Percentiles rank a stretch among this genome's conserved stretches.
These are phyloP conservation scores for Cephus nigrinus DNA, from an alignment of 2,888 invertebrate species.

Conservation along the genomic window DNA sequence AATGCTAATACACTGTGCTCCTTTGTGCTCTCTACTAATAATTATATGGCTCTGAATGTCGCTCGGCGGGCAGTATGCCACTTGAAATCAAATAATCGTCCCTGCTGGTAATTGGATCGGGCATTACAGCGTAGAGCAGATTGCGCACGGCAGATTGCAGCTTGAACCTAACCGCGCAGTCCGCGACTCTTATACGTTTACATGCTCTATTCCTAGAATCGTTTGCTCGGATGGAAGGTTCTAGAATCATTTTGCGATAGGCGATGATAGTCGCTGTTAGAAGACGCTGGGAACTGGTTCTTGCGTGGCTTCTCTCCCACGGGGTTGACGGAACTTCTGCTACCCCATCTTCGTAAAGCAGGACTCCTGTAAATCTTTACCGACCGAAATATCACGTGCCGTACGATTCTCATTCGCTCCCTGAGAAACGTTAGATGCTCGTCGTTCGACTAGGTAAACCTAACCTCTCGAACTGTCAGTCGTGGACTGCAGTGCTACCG, in stretches of 20 bases:
- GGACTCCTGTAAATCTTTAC: too few relatives aligned
- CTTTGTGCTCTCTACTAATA: conserved; percentile 4
- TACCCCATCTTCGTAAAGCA: too few relatives aligned
- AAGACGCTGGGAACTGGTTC: too few relatives aligned
- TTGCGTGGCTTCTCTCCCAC: too few relatives aligned
- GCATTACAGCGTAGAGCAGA: not conserved
- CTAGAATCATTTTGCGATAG: too few relatives aligned
- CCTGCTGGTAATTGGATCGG: not conserved
- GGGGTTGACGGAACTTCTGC: too few relatives aligned
- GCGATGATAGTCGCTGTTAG: too few relatives aligned
- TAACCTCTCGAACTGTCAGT: not conserved
- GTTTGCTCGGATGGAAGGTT: too few relatives aligned
- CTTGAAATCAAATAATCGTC: conserved; percentile 3
- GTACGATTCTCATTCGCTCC: not conserved
- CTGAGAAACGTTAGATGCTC: not conserved
- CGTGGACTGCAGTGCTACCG: not conserved
- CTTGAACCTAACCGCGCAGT: too few relatives aligned
- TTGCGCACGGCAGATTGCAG: not conserved
- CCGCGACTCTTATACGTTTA: too few relatives aligned
- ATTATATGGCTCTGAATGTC: conserved; percentile 3
- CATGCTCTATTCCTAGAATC: too few relatives aligned
- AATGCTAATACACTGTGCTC: conserved; percentile 6
- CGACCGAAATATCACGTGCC: too few relatives aligned
- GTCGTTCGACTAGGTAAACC: not conserved
- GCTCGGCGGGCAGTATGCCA: conserved; percentile 2